Evolutionary conservation across 1,140 invertebrate species (phyloP).

Genomic region (Phocides pigmalion): DNA sequence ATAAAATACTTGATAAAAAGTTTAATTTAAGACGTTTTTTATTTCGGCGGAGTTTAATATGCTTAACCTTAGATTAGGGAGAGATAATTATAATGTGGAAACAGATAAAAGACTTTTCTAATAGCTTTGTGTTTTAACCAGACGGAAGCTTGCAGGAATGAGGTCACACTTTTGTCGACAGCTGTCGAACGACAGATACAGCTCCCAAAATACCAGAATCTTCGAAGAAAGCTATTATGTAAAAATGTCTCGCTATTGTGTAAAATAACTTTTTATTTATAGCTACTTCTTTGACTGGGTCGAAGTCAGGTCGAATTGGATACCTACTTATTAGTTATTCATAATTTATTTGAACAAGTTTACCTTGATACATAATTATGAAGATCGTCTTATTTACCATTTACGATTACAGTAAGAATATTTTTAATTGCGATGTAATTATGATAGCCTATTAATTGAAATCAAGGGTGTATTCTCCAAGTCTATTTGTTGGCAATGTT

Average conservation of each 20-base stretch:
- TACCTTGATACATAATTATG: background rate
- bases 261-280: slow-evolving; percentile 32
- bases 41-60: background rate
- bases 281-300: slow-evolving; percentile 12
- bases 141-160: slow-evolving; percentile 45
- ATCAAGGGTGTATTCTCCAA: background rate
- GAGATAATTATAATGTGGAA: background rate
- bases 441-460: background rate
- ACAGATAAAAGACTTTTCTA: slow-evolving; percentile 3
- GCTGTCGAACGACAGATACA: slow-evolving; percentile 67
- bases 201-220: slow-evolving; percentile 54
- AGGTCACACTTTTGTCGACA: slow-evolving; percentile 56
- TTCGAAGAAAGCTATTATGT: slow-evolving; percentile 25
- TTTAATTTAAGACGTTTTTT: too few relatives aligned
- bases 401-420: background rate
- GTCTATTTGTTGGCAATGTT: slow-evolving; percentile 24
- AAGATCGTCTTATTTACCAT: background rate
- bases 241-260: slow-evolving; percentile 27
- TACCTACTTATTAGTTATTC: slow-evolving; percentile 10
- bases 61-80: slow-evolving; percentile 2
- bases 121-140: slow-evolving; percentile 1
- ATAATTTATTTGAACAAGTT: slow-evolving; percentile 4
- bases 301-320: slow-evolving; percentile 6
- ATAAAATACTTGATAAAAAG: too few relatives aligned
- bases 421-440: background rate